These are phyloP conservation scores for Cyanoderma ruficeps DNA, from an alignment of 2,113 vertebrate species.

Conservation along the genomic window DNA sequence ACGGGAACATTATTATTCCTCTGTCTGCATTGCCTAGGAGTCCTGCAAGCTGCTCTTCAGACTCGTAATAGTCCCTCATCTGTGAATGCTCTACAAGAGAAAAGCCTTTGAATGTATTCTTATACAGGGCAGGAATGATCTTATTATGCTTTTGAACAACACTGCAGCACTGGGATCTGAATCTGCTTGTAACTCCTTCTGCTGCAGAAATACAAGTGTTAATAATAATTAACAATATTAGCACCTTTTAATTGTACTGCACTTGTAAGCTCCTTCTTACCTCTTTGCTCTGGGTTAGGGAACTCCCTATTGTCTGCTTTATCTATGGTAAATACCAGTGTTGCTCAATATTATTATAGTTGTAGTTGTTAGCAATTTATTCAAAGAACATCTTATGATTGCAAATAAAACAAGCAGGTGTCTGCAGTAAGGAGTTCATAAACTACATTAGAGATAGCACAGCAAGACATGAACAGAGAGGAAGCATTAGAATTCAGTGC, in stretches of 20 bases:
- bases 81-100: neutral
- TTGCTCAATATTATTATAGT: neutral
- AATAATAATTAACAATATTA: constrained; percentile 53
- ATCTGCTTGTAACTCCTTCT: constrained; percentile 19
- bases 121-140: neutral
- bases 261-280: neutral
- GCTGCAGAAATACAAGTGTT: constrained; percentile 9
- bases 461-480: constrained; percentile 13
- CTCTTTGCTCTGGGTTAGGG: neutral
- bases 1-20: constrained; percentile 14
- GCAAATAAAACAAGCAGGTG: constrained; percentile 40
- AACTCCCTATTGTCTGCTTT: constrained; percentile 39
- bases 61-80: neutral
- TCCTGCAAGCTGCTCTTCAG: constrained; percentile 4
- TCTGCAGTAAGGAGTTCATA: constrained; percentile 19
- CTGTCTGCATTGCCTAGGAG: neutral
- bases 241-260: constrained; percentile 33
- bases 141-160: constrained; percentile 12
- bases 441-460: neutral
- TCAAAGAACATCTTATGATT: constrained; percentile 32
- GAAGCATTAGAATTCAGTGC: neutral
- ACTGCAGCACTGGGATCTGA: neutral
- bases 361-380: constrained; percentile 34
- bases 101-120: neutral
- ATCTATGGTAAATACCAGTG: constrained; percentile 1